These are phyloP conservation scores for Eudemis profundana DNA, from an alignment of 2,888 invertebrate genomes.

Conservation along the genomic window DNA sequence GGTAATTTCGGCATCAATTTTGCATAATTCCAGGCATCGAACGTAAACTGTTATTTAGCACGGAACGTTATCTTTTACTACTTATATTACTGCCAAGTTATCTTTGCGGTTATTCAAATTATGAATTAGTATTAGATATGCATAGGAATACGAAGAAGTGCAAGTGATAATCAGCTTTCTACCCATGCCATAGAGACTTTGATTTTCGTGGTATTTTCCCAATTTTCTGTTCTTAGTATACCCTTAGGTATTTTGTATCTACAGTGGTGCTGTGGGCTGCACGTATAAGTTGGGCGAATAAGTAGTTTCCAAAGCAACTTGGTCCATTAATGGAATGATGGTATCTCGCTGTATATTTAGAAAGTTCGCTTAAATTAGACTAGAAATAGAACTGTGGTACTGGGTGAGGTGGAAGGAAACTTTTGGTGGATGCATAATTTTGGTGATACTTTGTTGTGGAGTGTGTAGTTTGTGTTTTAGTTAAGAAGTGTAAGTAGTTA, in stretches of 20 bases:
- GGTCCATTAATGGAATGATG: conserved; percentile 41
- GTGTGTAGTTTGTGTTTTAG: not conserved
- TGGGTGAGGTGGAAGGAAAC: conserved; percentile 3
- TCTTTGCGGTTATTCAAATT: conserved; percentile 2
- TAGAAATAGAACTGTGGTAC: conserved; percentile 29
- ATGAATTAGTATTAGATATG: not conserved
- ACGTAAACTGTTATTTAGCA: conserved; percentile 63
- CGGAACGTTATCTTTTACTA: conserved; percentile 67
- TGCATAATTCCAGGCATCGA: conserved; percentile 61
- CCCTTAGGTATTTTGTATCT: no score
- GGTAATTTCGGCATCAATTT: conserved; percentile 42
- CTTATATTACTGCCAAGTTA: conserved; percentile 22
- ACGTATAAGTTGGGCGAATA: conserved; percentile 18
- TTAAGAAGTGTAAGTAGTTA: no score
- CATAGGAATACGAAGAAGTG: not conserved
- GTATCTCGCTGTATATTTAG: conserved; percentile 43
- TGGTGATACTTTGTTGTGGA: not conserved
- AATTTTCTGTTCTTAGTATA: no score
- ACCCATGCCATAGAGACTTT: not conserved
- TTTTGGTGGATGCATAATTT: conserved; percentile 10
- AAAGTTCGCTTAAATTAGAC: conserved; percentile 37
- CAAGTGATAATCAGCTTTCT: not conserved
- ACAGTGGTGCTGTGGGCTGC: not conserved
- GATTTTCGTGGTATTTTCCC: no score
- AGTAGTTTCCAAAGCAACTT: conserved; percentile 48